Conservation (phyloP, 35 echinoderm and acorn worm genomes). For the Hemicentrotus pulcherrimus region DNA sequence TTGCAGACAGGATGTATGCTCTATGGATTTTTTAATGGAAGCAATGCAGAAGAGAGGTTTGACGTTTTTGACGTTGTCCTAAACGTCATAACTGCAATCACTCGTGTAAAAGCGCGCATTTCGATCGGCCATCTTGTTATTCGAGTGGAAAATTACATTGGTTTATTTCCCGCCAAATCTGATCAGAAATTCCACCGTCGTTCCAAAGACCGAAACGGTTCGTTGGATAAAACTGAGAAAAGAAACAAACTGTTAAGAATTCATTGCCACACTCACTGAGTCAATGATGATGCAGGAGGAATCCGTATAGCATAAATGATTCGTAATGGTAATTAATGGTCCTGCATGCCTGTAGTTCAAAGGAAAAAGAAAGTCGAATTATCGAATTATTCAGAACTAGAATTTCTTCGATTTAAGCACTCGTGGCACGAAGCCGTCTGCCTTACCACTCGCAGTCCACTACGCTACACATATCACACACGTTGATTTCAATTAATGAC, state of each 20-base stretch:
- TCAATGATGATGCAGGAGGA: too few species aligned
- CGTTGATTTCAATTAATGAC: too few species aligned
- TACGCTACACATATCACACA: too few species aligned
- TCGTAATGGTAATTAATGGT: too few species aligned
- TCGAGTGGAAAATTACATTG: neutral
- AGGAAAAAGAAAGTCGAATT: too few species aligned
- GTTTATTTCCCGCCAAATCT: neutral
- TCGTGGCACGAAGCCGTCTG: too few species aligned
- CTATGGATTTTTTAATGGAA: neutral
- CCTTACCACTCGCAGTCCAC: too few species aligned
- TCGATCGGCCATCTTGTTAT: neutral
- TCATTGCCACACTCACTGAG: too few species aligned
- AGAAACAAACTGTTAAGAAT: neutral
- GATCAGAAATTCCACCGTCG: neutral
- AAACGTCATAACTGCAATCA: neutral
- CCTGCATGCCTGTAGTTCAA: too few species aligned
- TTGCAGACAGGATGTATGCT: neutral
- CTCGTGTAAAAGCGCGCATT: neutral
- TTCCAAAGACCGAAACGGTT: neutral
- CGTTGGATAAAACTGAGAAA: neutral
- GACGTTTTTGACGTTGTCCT: neutral
- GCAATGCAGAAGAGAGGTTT: neutral
- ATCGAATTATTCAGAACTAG: too few species aligned
- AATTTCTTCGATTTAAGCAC: too few species aligned
- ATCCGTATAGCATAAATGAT: too few species aligned